Base-by-base conservation (phyloP, 2,888 invertebrate species). In the Leptura quadrifasciata region DNA sequence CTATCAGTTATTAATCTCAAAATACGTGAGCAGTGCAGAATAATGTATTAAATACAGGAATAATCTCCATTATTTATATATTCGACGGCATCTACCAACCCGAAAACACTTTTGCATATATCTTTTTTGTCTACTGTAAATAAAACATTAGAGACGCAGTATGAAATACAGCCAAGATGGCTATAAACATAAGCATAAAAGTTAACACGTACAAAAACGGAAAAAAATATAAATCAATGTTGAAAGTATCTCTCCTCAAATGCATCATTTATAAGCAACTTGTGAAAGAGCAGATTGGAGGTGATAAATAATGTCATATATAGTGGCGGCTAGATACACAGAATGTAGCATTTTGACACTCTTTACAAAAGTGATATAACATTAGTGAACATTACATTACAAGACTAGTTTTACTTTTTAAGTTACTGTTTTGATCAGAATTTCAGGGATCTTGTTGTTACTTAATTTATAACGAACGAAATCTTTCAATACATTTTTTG, bases 131-230 rank as follows among this genome's bases (percentile, higher is more conserved):
- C 47, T 47, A n/a, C 6, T 47, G n/a, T 47, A 47, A 47, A 47
- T 47, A 47, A 47, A 47, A 47, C 47, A 47, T 47, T 47, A 47
- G 47, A 17, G 15, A 47, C 0, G 3, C 4, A n/a, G n/a, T n/a
- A 47, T 47, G 47, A n/a, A 47, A 47, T 17, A 47, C 47, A 47
- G n/a, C 47, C 47, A n/a, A 47, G 47, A n/a, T 47, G 47, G n/a
- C 47, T 3, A 47, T 47, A 47, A 47, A 47, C n/a, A 47, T 47
- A n/a, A 47, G 47, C 47, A n/a, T 5, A n/a, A n/a, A 47, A 47
- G 47, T 47, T 47, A 47, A 47, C 47, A 47, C 47, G 47, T 47
- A 47, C 47, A 47, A 3, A 47, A 47, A n/a, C 47, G n/a, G 47
- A 47, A 47, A 47, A 10, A 47, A 47, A 47, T n/a, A n/a, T 47